Evolutionary conservation across 2,797 vertebrate species (phyloP).

Genomic region (Psittacula echo): DNA sequence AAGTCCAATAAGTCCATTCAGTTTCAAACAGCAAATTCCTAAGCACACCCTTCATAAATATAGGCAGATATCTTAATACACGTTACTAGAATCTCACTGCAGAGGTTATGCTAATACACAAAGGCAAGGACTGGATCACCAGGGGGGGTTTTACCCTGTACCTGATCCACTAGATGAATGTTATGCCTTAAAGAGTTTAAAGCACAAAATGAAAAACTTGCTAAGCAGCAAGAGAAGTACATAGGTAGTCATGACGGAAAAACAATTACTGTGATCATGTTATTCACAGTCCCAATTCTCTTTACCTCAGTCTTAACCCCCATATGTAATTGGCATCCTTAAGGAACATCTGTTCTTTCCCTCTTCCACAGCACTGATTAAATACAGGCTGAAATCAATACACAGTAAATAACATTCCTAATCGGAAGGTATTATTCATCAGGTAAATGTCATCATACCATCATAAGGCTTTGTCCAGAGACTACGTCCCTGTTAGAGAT

Average conservation of each 20-base stretch:
- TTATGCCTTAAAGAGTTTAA: background rate
- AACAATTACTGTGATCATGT: background rate
- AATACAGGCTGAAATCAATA: background rate
- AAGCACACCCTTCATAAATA: background rate
- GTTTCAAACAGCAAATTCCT: background rate
- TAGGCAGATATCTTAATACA: background rate
- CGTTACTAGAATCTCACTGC: background rate
- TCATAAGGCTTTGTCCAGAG: background rate
- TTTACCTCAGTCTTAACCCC: background rate
- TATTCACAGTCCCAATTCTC: background rate
- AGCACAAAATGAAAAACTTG: background rate
- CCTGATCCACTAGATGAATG: background rate
- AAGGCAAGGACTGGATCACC: background rate
- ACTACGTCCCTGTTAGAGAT: background rate
- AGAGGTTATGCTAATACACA: background rate
- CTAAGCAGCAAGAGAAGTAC: background rate
- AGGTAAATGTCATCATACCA: background rate
- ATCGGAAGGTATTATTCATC: background rate
- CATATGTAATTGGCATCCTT: background rate
- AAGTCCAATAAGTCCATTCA: background rate
- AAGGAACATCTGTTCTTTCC: background rate
- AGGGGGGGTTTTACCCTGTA: background rate
- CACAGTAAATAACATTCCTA: background rate
- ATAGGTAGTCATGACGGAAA: background rate
- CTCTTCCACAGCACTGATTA: background rate